Conservation (phyloP, 2,888 invertebrate species). For the Eustalomyia histrio region DNA sequence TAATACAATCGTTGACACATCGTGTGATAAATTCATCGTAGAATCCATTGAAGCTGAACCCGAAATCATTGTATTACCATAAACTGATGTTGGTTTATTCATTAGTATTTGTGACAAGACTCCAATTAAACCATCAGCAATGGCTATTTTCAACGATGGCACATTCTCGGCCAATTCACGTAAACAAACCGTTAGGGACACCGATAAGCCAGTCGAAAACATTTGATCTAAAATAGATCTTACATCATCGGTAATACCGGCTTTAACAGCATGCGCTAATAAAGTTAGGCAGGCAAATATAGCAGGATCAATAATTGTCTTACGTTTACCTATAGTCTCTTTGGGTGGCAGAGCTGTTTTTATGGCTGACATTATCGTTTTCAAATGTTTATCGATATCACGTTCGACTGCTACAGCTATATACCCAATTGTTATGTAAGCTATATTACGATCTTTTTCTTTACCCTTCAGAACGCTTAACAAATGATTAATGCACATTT, state of each 20-base stretch:
- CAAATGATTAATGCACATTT: conserved; percentile 88
- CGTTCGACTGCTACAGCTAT: conserved; percentile 93
- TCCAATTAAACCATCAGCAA: conserved; percentile 94
- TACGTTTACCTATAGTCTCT: conserved; percentile 88
- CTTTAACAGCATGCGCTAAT: conserved; percentile 91
- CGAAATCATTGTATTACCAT: conserved; percentile 79
- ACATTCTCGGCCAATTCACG: conserved; percentile 93
- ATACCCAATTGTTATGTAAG: conserved; percentile 94
- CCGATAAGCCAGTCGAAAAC: conserved; percentile 94
- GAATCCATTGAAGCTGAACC: conserved; percentile 76
- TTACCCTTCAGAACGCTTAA: conserved; percentile 87
- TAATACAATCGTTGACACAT: conserved; percentile 91
- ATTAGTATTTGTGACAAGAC: conserved; percentile 95
- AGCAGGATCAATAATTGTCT: conserved; percentile 88
- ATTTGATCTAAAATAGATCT: conserved; percentile 93
- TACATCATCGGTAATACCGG: conserved; percentile 88
- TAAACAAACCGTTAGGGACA: conserved; percentile 93
- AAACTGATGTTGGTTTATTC: conserved; percentile 87
- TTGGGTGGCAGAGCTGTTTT: conserved; percentile 87
- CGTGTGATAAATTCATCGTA: conserved; percentile 80
- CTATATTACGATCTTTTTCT: conserved; percentile 91
- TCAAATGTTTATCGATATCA: conserved; percentile 89
- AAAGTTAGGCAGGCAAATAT: conserved; percentile 96
- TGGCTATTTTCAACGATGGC: conserved; percentile 91
- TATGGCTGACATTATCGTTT: conserved; percentile 91